Base-by-base conservation (phyloP, 2,797 vertebrate species). In the Lophius americanus region DNA sequence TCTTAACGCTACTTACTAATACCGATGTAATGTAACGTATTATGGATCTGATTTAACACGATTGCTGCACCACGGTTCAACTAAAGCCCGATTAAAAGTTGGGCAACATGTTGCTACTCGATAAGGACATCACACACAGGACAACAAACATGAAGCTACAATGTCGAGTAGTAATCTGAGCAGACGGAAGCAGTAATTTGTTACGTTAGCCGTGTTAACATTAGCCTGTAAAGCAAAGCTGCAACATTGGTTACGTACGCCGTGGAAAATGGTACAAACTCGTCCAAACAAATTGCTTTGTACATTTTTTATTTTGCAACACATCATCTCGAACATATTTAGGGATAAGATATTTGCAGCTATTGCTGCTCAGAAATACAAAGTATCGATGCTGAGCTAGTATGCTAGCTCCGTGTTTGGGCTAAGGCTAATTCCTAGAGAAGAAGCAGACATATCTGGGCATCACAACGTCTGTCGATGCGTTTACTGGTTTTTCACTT, bases 351-450 rank as follows among this genome's bases (percentile, higher is more conserved):
- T 62, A 9, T 38, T 12, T 43, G 44, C 37, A 60, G 32, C 6
- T 51, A 78, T 61, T n/a, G 33, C 39, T 75, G 54, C 38, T 76
- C 6, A 14, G n/a, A 49, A 73, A 53, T 36, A 52, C 64, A 51
- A 84, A 81, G 60, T 77, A 58, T 66, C 75, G 78, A 73, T 72
- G 64, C 70, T 51, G 32, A 65, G 79, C 64, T 87, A 88, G 69
- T 72, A 10, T 62, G 75, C 49, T 70, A 82, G 84, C 85, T 61
- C 3, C 66, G 73, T 65, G 23, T 13, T 11, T 33, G 5, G 63
- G 75, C 72, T 73, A 53, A 39, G 37, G 60, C 70, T 71, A 68
- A 60, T 82, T 65, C 48, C 57, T 43, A 35, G 43, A 64, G 7
- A 61, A 43, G 23, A 48, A 5, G 9, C 35, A 44, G 42, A 38